Evolutionary conservation across 2,888 invertebrate genomes (phyloP), one percentile per base, ranked within the genome.

Genomic region (Drosophila meridiana): DNA sequence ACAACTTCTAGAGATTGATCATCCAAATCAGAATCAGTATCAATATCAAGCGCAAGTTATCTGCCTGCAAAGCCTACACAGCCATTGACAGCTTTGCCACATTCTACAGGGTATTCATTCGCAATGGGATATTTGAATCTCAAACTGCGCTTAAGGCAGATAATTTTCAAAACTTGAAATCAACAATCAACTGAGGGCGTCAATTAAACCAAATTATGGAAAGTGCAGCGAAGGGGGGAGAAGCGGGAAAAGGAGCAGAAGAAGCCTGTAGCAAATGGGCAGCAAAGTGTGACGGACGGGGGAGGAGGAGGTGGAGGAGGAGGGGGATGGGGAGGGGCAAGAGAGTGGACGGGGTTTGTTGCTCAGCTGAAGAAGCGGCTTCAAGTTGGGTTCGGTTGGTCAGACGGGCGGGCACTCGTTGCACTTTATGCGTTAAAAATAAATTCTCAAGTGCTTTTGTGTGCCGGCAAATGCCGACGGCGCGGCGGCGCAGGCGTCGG

Each of bases 391-490:
- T 32, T 47, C 59, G 79, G 67, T 56, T 50, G 77, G 64, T 61
- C 77, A 76, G 81, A 71, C 67, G 81, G 63, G 69, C 81, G 81
- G 63, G 69, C 81, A 78, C 82, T 82, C 78, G 62, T 66, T 78
- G 82, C 82, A 78, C 78, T 84, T 81, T 71, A 75, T 78, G 78
- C 84, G 78, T 76, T 73, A 65, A 81, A 81, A 81, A 78, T 67
- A 78, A 84, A 82, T 71, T 64, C 61, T 78, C 79, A 58, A 82
- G 82, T 84, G 85, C 82, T 82, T 84, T 84, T 81, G 84, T 81
- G 75, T 70, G 70, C 48, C 48, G 42, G 36, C 69, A 36, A 63
- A 43, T 45, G 62, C 32, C 73, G 48, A 59, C 69, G 20, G 32
- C 56, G 43, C 69, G 20, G 32, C 56, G 43, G n/a, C 52, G 52